Evolutionary conservation across 2,888 invertebrate species (phyloP), one percentile per base, ranked within the genome.

Genomic region (Pheosia tremula): DNA sequence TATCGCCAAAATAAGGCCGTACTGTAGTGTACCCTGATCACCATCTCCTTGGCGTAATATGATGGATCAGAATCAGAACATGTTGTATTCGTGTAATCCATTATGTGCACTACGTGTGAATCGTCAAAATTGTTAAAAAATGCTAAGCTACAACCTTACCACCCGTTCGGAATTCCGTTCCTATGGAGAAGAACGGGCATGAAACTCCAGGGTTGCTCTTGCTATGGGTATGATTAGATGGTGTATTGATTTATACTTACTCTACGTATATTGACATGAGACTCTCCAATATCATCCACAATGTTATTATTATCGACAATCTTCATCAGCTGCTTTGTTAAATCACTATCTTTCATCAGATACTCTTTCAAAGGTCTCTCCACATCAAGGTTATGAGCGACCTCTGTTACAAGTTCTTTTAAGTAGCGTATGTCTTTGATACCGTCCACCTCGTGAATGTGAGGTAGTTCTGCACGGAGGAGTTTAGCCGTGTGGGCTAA

Each of bases 401-500:
- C 78, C 37, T 84, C 80, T 0, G 64, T 52, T 0, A 71, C 65
- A 0, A 92, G 69, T 5, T 83, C 75, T 9, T 83, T 81, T 3
- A 93, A 64, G 66, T 86, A 88, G 0, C 79, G 73, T 0, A 88
- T 66, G 0, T 84, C 72, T 13, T 67, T 83, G 59, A 93, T 77
- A 0, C 92, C 91, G 0, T 81, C 80, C 0, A 93, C 77, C 57
- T 90, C 87, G 55, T 87, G 85, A 0, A 93, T 66, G 63, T 93
- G 87, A 0, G 90, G 90, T 0, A 90, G 57, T 53, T 89, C 84
- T 0, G 90, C 83, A 61, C 85, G 76, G 2, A 93, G 64, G 0
- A 93, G 71, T 53, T 80, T 84, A 0, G 82, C 64, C 0, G 88
- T 85, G 41, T 83, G 79, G 0, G 89, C 75, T 9, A 90, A 57